These are phyloP conservation scores for Achlya flavicornis DNA, from an alignment of 2,888 invertebrate species.

Conservation along the genomic window DNA sequence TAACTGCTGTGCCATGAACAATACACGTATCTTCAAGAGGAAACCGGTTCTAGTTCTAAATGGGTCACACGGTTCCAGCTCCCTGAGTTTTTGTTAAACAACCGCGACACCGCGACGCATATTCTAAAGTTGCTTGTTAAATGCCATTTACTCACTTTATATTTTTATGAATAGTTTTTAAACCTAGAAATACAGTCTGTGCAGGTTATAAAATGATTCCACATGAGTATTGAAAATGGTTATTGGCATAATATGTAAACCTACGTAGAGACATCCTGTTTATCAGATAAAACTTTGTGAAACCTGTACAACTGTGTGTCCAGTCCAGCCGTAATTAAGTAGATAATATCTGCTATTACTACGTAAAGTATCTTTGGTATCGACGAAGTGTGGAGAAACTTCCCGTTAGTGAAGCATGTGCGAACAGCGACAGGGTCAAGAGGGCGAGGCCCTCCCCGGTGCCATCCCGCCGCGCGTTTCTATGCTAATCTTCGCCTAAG, in stretches of 20 bases:
- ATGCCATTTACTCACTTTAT: constrained; percentile 20
- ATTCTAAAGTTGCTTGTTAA: constrained; percentile 31
- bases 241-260: neutral
- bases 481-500: constrained; percentile 78
- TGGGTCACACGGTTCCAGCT: constrained; percentile 82
- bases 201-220: neutral
- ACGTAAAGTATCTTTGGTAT: constrained; percentile 46
- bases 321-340: constrained; percentile 45
- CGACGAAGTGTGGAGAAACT: constrained; percentile 62
- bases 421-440: constrained; percentile 79
- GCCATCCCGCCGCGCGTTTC: constrained; percentile 75
- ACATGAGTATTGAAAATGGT: neutral
- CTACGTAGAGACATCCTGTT: neutral
- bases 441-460: constrained; percentile 73
- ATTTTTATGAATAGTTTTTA: neutral
- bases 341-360: constrained; percentile 52
- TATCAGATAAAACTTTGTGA: neutral
- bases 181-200: neutral
- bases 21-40: constrained; percentile 76
- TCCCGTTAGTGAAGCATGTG: constrained; percentile 77
- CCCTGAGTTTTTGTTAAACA: constrained; percentile 71
- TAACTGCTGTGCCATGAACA: constrained; percentile 78
- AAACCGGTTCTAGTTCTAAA: constrained; percentile 81
- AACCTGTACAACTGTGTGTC: constrained; percentile 23
- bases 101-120: constrained; percentile 54